Evolutionary conservation across 2,113 vertebrate species (phyloP).

Genomic region (Gymnobelideus leadbeateri): DNA sequence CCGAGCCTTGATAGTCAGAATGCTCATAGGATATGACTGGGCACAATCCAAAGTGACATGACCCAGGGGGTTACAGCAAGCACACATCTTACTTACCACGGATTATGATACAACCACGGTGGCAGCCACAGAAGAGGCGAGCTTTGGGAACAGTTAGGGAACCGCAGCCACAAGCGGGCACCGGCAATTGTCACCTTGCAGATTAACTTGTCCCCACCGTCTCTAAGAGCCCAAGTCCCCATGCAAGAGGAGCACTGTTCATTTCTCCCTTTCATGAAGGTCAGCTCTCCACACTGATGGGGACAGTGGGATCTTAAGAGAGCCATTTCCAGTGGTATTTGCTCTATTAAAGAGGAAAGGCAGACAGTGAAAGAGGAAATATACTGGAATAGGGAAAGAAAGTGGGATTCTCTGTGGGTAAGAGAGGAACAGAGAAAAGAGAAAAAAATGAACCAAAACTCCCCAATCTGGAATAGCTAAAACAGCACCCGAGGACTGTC

Average conservation of each 20-base stretch:
- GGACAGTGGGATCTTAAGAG: neutral
- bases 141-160: constrained; percentile 43
- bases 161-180: neutral
- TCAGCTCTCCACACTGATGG: neutral
- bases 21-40: constrained; percentile 66
- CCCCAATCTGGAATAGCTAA: neutral
- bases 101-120: neutral
- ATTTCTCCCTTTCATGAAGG: constrained; percentile 34
- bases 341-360: constrained; percentile 10
- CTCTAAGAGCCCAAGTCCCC: neutral
- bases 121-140: constrained; percentile 50
- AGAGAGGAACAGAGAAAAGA: neutral
- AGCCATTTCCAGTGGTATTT: constrained; percentile 11
- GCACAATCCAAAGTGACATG: constrained; percentile 63
- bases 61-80: constrained; percentile 56
- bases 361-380: constrained; percentile 1
- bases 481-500: neutral
- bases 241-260: neutral
- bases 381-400: constrained; percentile 17
- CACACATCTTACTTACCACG: constrained; percentile 7
- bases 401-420: neutral
- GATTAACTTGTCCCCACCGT: neutral
- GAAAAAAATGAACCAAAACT: constrained; percentile 39
- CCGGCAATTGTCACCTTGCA: constrained; percentile 34
- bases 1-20: constrained; percentile 45